Evolutionary conservation across 2,888 invertebrate species (phyloP).

Genomic region (Dysmachus trigonus): DNA sequence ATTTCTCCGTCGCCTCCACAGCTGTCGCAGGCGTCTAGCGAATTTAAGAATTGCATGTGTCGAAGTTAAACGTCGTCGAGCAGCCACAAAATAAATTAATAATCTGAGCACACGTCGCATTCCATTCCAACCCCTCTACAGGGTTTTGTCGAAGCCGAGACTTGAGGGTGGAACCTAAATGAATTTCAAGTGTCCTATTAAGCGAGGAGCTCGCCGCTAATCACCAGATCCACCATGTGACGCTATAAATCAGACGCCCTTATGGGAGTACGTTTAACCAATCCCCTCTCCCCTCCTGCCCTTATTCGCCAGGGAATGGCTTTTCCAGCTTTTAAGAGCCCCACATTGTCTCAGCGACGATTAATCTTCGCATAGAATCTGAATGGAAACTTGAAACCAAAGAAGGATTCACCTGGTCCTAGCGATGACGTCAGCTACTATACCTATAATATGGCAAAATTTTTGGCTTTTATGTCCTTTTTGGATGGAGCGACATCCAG

Average conservation of each 20-base stretch:
- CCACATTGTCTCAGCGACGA: neutral
- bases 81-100: slow-evolving; percentile 36
- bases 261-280: neutral
- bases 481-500: neutral
- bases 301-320: neutral
- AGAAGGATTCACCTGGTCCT: neutral
- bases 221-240: slow-evolving; percentile 23
- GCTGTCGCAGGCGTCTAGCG: neutral
- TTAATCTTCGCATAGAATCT: slow-evolving; percentile 12
- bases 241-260: slow-evolving; percentile 1
- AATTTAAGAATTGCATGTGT: slow-evolving; percentile 27
- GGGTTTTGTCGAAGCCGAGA: neutral
- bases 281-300: neutral
- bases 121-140: neutral
- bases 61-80: neutral
- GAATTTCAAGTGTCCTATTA: slow-evolving; percentile 36
- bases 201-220: slow-evolving; percentile 12
- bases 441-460: neutral
- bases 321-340: neutral
- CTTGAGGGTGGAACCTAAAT: slow-evolving; percentile 6
- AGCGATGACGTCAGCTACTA: neutral
- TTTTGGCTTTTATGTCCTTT: neutral
- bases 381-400: slow-evolving; percentile 1
- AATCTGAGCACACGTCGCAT: slow-evolving; percentile 10
- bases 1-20: neutral